A percentile compares a stretch with the other conserved stretches of the same genome.
Evolutionary conservation across 2,888 invertebrate genomes (phyloP).

Genomic region (Junonia oenone): DNA sequence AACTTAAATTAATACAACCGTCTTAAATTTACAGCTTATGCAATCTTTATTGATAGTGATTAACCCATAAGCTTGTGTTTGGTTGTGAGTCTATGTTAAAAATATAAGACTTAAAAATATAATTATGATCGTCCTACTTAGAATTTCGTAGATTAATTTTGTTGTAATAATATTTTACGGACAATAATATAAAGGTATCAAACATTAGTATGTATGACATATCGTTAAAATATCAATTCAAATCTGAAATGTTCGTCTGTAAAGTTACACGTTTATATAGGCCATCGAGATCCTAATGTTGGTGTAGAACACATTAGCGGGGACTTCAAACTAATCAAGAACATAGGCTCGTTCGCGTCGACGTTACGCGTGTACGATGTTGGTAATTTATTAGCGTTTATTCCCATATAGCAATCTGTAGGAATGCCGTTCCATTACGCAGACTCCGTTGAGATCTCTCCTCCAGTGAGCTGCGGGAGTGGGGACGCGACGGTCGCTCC

Average conservation of each 20-base stretch:
- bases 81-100: too few relatives aligned
- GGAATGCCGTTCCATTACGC: conserved; percentile 76
- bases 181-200: too few relatives aligned
- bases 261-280: background rate
- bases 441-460: conserved; percentile 74
- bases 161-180: too few relatives aligned
- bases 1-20: background rate
- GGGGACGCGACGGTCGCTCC: conserved; percentile 60
- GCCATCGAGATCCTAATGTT: background rate
- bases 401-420: conserved; percentile 77
- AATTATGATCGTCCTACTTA: too few relatives aligned
- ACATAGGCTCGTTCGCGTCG: conserved; percentile 61
- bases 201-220: too few relatives aligned
- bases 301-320: conserved; percentile 55
- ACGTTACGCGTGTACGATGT: conserved; percentile 70
- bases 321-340: conserved; percentile 76
- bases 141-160: too few relatives aligned
- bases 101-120: too few relatives aligned
- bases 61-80: background rate
- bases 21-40: background rate
- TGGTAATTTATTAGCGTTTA: conserved; percentile 78
- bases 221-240: background rate
- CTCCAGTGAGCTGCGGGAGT: conserved; percentile 68
- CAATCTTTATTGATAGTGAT: background rate
- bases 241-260: background rate